Conservation (phyloP, 2,113 vertebrate species). For the Himantopus leucocephalus region DNA sequence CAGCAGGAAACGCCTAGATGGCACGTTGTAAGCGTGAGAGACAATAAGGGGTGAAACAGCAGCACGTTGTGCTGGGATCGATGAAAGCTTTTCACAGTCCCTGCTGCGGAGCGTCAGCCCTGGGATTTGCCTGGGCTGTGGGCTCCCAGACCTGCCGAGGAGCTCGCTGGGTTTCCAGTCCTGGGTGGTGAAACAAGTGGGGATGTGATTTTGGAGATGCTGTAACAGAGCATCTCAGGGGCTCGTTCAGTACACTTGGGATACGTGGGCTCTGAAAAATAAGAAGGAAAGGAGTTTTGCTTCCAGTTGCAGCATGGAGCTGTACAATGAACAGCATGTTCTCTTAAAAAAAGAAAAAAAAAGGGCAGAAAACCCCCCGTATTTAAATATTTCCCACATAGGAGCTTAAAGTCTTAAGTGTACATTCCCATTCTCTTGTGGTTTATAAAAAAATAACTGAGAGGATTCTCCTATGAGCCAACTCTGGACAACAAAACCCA, state of each 20-base stretch:
- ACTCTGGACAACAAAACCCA: fast-evolving
- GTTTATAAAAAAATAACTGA: neutral
- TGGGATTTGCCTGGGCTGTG: neutral
- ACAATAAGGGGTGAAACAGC: neutral
- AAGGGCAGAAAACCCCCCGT: fast-evolving
- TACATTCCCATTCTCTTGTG: neutral
- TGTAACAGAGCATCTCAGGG: neutral
- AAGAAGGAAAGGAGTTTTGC: neutral
- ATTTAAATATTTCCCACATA: neutral
- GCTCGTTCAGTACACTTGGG: fast-evolving
- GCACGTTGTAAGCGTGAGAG: fast-evolving
- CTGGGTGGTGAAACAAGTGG: neutral
- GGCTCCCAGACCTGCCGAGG: neutral
- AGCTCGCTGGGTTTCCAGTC: neutral
- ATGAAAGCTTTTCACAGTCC: neutral
- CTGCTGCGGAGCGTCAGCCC: fast-evolving
- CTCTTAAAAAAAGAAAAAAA: neutral
- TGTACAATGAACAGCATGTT: neutral
- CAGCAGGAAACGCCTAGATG: neutral
- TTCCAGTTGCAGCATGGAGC: neutral
- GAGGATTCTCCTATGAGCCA: neutral
- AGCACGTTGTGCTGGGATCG: neutral
- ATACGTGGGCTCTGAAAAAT: neutral
- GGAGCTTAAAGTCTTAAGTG: neutral
- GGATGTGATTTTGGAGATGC: neutral